Base-by-base conservation (phyloP, 2,888 invertebrate species). In the Rhamnusium bicolor region DNA sequence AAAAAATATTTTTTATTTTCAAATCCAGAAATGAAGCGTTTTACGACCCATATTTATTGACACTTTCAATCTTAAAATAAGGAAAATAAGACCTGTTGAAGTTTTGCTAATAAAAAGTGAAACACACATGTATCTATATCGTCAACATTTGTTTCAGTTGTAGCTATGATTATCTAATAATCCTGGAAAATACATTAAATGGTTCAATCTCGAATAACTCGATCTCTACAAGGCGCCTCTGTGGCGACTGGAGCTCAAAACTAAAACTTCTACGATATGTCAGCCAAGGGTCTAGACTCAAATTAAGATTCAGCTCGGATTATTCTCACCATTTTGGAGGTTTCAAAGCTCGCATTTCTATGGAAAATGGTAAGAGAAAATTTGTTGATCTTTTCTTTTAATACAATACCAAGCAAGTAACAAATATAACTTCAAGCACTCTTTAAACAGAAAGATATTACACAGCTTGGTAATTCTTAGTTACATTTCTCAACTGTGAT, bases 201-300 rank as follows among this genome's bases (percentile, higher is more conserved):
- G 71, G 73, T 49, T 84, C 87, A 0, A 88, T 88, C 71, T 85
- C 60, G 40, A 80, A 78, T 61, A 76, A 78, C 6, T 79, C 71
- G 5, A 53, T 77, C 6, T 72, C 69, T 5, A 71, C 74, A 24
- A 75, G 80, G 63, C 90, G 92, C 0, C 88, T 93, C 6, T 96
- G 95, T 86, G 95, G 95, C 12, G 94, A 96, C 87, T 95, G 95
- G 94, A 94, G 93, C 81, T 91, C 92, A 27, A 93, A 93, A 84
- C 89, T 95, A 70, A 96, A 95, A 85, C 89, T 95, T 19, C 88
- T 95, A 61, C 91, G 92, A 29, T 90, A 93, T 89, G 91, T 92
- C 71, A 93, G 94, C 19, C 85, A 87, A 1, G 90, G 91, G 0
- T 92, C 93, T 62, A 89, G 89, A 75, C 86, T 95, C 71, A 89